Evolutionary conservation across 2,888 invertebrate species (phyloP).

Genomic region (Stenodera caucasica): DNA sequence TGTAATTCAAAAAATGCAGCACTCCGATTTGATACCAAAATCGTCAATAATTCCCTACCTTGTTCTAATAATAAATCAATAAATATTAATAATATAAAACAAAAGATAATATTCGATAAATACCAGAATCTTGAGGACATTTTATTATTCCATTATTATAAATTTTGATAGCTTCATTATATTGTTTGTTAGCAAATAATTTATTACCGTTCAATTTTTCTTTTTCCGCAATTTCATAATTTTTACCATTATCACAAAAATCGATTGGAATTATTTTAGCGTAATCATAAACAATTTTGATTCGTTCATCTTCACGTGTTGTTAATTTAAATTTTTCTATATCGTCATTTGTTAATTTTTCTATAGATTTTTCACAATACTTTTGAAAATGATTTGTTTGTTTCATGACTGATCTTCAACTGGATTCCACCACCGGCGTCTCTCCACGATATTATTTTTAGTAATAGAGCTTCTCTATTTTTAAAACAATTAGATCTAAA

Average conservation of each 20-base stretch:
- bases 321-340: slow-evolving; percentile 67
- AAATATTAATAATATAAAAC: no score
- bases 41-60: slow-evolving; percentile 60
- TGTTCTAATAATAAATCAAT: slow-evolving; percentile 52
- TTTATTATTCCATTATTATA: slow-evolving; percentile 72
- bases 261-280: slow-evolving; percentile 47
- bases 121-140: slow-evolving; percentile 70
- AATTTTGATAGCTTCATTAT: slow-evolving; percentile 66
- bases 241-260: slow-evolving; percentile 59
- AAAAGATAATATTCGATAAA: no score
- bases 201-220: slow-evolving; percentile 73
- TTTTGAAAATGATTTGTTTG: slow-evolving; percentile 60
- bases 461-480: not conserved
- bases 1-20: slow-evolving; percentile 76
- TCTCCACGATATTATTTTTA: not conserved
- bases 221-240: slow-evolving; percentile 62
- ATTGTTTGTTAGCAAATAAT: slow-evolving; percentile 72
- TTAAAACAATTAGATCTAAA: not conserved
- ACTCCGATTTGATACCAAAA: slow-evolving; percentile 78
- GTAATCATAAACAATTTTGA: slow-evolving; percentile 62
- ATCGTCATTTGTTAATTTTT: slow-evolving; percentile 57
- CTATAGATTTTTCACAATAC: slow-evolving; percentile 62
- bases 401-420: slow-evolving; percentile 1
- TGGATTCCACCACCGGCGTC: no score
- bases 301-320: slow-evolving; percentile 66